Evolutionary conservation across 2,888 invertebrate species (phyloP).

Genomic region (Galeruca laticollis): DNA sequence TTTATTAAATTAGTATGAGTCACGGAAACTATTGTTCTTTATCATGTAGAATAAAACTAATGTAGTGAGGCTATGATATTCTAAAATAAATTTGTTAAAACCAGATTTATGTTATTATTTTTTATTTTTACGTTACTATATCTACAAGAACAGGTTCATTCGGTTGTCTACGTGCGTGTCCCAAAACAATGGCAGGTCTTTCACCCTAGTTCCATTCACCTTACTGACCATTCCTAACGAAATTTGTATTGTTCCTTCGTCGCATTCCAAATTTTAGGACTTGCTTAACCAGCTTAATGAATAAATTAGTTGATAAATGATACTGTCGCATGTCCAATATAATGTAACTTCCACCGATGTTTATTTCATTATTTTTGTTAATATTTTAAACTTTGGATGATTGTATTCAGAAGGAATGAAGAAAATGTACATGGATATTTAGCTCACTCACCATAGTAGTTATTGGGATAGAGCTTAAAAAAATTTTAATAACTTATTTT

Average conservation of each 20-base stretch:
- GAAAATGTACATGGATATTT: too few species aligned
- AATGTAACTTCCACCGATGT: neutral
- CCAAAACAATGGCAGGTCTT: constrained; percentile 14
- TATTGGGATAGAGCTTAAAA: too few species aligned
- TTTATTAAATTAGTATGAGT: constrained; percentile 36
- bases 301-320: constrained; percentile 30
- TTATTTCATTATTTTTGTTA: neutral
- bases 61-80: too few species aligned
- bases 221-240: constrained; percentile 30
- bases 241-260: constrained; percentile 5
- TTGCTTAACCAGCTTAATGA: constrained; percentile 18
- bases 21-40: constrained; percentile 33
- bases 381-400: neutral
- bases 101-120: neutral
- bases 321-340: constrained; percentile 17
- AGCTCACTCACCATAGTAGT: too few species aligned
- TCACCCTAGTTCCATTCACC: constrained; percentile 10
- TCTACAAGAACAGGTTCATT: too few species aligned
- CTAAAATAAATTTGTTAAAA: too few species aligned
- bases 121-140: too few species aligned
- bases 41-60: too few species aligned
- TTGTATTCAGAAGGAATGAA: too few species aligned
- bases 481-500: too few species aligned
- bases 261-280: constrained; percentile 28
- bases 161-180: constrained; percentile 26